Evolutionary conservation across 2,888 invertebrate species (phyloP).

Genomic region (Eupithecia insigniata): DNA sequence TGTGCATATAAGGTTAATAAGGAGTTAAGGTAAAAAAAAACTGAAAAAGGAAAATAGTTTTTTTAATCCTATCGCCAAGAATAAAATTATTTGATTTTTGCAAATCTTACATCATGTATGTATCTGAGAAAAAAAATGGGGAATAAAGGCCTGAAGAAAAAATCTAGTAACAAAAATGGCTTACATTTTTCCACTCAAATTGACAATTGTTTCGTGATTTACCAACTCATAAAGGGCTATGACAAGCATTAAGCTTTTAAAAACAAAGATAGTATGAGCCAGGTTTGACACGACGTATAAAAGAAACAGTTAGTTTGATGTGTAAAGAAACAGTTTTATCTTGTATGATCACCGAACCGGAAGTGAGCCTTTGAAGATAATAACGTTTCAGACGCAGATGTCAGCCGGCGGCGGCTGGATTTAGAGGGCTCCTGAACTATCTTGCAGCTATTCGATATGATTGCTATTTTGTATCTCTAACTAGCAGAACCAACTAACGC

Average conservation of each 20-base stretch:
- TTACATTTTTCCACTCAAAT: background rate
- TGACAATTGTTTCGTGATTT: constrained; percentile 9
- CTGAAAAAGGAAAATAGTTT: too few relatives aligned
- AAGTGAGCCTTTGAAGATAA: constrained; percentile 79
- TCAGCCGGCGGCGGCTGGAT: constrained; percentile 55
- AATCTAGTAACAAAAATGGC: background rate
- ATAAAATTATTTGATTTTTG: too few relatives aligned
- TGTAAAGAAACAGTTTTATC: constrained; percentile 69
- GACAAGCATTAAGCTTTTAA: background rate
- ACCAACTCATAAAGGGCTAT: background rate
- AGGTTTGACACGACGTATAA: constrained; percentile 36
- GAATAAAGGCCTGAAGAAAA: background rate
- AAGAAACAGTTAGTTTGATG: constrained; percentile 63
- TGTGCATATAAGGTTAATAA: background rate
- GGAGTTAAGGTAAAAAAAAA: background rate
- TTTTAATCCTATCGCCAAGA: too few relatives aligned
- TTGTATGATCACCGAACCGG: constrained; percentile 68
- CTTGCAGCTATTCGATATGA: constrained; percentile 34
- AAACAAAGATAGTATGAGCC: background rate
- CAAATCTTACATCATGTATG: background rate
- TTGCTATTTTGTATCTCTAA: background rate
- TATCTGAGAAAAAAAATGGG: background rate
- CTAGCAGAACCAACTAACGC: background rate
- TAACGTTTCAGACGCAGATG: constrained; percentile 76
- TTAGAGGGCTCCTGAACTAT: constrained; percentile 51